A percentile compares a stretch with the other conserved stretches of the same genome.
Evolutionary conservation across 2,888 invertebrate species (phyloP).

Genomic region (Incurvaria masculella): DNA sequence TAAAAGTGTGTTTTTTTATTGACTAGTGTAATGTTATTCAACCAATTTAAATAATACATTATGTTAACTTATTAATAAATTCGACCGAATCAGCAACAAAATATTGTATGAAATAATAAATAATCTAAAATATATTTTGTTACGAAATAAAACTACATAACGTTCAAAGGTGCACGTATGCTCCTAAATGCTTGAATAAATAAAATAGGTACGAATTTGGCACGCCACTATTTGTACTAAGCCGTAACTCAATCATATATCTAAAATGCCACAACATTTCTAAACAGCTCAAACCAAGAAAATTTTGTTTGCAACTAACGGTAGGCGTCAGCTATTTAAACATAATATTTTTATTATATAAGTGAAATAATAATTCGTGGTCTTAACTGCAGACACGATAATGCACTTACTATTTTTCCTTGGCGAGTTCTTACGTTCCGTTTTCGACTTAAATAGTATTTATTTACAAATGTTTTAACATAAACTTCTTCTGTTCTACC

Average conservation of each 20-base stretch:
- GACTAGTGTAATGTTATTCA: neutral
- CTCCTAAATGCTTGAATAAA: neutral
- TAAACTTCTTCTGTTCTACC: too few relatives aligned
- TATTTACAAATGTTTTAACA: too few relatives aligned
- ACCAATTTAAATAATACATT: neutral
- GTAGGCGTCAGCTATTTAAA: too few relatives aligned
- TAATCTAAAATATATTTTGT: neutral
- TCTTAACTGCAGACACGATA: too few relatives aligned
- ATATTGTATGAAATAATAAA: neutral
- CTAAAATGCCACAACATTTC: neutral
- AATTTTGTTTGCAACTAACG: too few relatives aligned
- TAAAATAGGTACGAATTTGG: slow-evolving; percentile 46
- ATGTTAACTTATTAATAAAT: neutral
- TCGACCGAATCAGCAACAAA: too few relatives aligned
- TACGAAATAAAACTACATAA: neutral
- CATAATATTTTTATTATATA: too few relatives aligned
- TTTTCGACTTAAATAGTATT: neutral
- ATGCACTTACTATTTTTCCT: neutral
- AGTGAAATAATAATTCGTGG: too few relatives aligned
- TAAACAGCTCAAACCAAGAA: neutral
- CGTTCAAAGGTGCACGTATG: neutral
- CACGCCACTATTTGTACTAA: slow-evolving; percentile 52
- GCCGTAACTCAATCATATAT: slow-evolving; percentile 33
- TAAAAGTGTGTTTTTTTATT: too few relatives aligned
- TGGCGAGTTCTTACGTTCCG: neutral